Percentiles rank a stretch among this genome's conserved stretches.
These are phyloP conservation scores for Bombus haemorrhoidalis DNA, from an alignment of 1,140 invertebrate genomes.

Conservation along the genomic window DNA sequence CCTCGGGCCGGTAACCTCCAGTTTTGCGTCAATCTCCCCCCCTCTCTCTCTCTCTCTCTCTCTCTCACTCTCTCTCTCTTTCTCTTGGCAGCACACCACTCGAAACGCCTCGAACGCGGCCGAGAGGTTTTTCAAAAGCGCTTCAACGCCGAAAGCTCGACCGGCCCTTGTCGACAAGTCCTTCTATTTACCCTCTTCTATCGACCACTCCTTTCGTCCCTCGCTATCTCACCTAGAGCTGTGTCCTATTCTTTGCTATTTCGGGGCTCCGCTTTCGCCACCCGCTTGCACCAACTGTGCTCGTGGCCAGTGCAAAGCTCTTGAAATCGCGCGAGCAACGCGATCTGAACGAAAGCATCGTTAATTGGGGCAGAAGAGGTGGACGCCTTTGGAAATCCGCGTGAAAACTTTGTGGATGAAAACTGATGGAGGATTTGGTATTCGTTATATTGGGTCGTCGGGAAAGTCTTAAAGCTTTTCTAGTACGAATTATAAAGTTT, in stretches of 20 bases:
- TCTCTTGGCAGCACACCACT: constrained; percentile 6
- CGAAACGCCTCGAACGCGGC: constrained; percentile 47
- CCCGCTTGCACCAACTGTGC: neutral
- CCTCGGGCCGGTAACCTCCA: constrained; percentile 56
- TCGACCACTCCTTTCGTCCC: neutral
- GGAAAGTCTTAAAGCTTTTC: too few species aligned
- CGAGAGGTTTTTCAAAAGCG: constrained; percentile 65
- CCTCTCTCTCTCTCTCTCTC: neutral
- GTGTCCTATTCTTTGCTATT: neutral
- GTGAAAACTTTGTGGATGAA: too few species aligned
- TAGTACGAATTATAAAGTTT: too few species aligned
- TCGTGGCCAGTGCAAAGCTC: neutral
- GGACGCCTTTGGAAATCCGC: too few species aligned
- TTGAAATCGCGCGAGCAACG: neutral
- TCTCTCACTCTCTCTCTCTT: neutral
- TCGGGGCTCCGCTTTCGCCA: neutral
- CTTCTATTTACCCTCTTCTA: constrained; percentile 58
- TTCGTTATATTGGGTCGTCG: too few species aligned
- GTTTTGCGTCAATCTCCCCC: constrained; percentile 37
- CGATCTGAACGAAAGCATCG: neutral
- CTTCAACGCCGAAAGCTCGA: constrained; percentile 57
- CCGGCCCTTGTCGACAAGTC: constrained; percentile 50
- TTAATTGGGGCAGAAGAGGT: too few species aligned
- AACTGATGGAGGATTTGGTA: too few species aligned
- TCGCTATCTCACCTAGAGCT: neutral